Evolutionary conservation across 1,140 invertebrate species (phyloP), one percentile per base, ranked within the genome.

Genomic region (Procambarus clarkii): DNA sequence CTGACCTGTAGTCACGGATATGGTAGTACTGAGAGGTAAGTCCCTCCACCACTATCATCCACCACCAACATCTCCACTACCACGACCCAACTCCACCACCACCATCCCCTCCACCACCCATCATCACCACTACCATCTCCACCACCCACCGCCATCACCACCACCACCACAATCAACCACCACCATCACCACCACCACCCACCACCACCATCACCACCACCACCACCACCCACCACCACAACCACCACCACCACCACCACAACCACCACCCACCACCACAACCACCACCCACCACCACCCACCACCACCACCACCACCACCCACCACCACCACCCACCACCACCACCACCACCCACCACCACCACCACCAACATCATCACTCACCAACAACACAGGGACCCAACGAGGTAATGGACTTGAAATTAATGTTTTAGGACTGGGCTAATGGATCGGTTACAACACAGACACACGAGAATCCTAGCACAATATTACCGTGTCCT

Each of bases 381-480:
- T 11, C 80, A 60, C 50, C 81, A 69, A 21, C n/a, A 64, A 82
- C 15, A 54, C 2, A 60, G 45, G 58, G 13, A 58, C n/a, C 80
- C 18, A 24, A 82, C 80, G 24, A 45, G 60, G n/a, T 64, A 83
- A 83, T 83, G 81, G 81, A 64, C 60, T 83, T 83, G 24, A 83
- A 83, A 83, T 83, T 83, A 83, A 83, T 83, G 58, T 83, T 45
- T 83, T 46, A 83, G 60, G 50, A 44, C 34, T 4, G 9, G 24
- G 8, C 81, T 69, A 83, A 83, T 83, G 81, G 58, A 69, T 71
- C 58, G 58, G 81, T 83, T 64, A 45, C 24, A 69, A n/a, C 44
- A 64, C 7, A 24, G 34, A 58, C 15, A 58, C 21, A 48, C 3
- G 58, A 64, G 69, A 69, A 46, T 24, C 34, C 18, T 18, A 7